Evolutionary conservation across 1,140 invertebrate genomes (phyloP), one percentile per base, ranked within the genome.

Genomic region (Phenacoccus solenopsis): DNA sequence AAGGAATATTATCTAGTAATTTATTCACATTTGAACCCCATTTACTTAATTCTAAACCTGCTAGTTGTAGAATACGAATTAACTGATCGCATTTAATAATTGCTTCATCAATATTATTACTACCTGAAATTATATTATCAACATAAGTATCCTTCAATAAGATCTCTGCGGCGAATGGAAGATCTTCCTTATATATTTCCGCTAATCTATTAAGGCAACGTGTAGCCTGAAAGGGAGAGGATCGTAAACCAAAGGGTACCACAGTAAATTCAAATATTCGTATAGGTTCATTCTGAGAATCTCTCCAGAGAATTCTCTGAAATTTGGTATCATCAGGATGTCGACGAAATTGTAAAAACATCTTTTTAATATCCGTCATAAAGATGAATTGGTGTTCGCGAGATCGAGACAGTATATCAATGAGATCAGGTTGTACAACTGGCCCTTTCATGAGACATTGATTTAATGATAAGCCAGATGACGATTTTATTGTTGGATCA

Each of bases 171-270:
- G 75, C 69, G 10, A 72, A 56, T 69, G 75, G 76, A 32, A 74
- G 75, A 7, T 74, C 70, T 22, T 74, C 71, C 10, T 76, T 72
- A 56, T 76, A 70, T 22, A 72, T 71, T 25, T 64, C 67, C 5
- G 76, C 75, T n/a, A 79, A 67, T 35, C 75, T 67, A 24, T 75
- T 70, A 10, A 80, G 70, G 69, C 73, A 75, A 32, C 77, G 69
- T 10, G 74, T 78, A 0, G 78, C 76, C 38, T 78, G 69, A 72
- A 73, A 81, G 0, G 78, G 74, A 13, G 79, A 78, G 1, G 73
- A 74, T 3, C 75, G 71, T 25, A 76, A 78, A 2, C 79, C 80
- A 71, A 78, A 81, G 2, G 79, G 80, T 2, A 80, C 73, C 1
- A 77, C 80, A 13, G 73, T 76, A 13, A 81, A 59, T 32, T 67